These are phyloP conservation scores for Oreortyx pictus DNA, from an alignment of 2,797 vertebrate genomes.

Conservation along the genomic window DNA sequence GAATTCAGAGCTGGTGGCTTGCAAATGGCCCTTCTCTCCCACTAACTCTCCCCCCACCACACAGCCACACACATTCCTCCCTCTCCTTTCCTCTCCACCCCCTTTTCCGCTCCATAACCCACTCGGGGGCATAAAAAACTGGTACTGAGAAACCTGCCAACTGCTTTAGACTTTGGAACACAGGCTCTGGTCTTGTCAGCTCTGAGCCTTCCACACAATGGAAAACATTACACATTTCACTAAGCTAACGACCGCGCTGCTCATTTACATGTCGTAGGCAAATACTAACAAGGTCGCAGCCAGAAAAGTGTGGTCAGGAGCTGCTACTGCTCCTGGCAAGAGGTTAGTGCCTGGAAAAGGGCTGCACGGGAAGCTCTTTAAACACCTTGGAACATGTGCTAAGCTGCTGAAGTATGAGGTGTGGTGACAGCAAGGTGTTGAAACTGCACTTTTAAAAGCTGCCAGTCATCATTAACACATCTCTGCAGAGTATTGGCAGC, in stretches of 20 bases:
- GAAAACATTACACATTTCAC: constrained; percentile 25
- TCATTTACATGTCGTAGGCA: constrained; percentile 70
- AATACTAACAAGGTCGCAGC: constrained; percentile 70
- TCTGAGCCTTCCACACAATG: constrained; percentile 41
- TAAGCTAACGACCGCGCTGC: constrained; percentile 32
- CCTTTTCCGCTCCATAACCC: constrained; percentile 62
- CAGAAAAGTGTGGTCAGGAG: constrained; percentile 64
- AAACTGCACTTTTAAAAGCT: constrained; percentile 56
- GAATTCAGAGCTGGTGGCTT: constrained; percentile 87
- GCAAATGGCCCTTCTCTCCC: constrained; percentile 80
- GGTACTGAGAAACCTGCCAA: constrained; percentile 78
- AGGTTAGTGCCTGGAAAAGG: constrained; percentile 58
- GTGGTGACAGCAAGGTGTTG: constrained; percentile 71
- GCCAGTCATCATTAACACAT: constrained; percentile 74
- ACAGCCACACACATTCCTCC: constrained; percentile 47
- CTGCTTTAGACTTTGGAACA: constrained; percentile 73
- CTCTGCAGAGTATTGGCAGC: constrained; percentile 20
- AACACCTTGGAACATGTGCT: constrained; percentile 72
- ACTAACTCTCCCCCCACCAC: constrained; percentile 46
- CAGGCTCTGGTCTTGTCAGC: constrained; percentile 51
- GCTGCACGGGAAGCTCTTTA: constrained; percentile 41
- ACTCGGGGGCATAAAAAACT: constrained; percentile 77
- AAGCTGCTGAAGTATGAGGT: constrained; percentile 74
- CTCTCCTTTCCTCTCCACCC: constrained; percentile 47
- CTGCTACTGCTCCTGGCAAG: constrained; percentile 69